A percentile compares a stretch with the other conserved stretches of the same genome.
phyloP scores from a whole-genome alignment of 2,888 invertebrate species.

The Archaeoteleia sp. region DNA sequence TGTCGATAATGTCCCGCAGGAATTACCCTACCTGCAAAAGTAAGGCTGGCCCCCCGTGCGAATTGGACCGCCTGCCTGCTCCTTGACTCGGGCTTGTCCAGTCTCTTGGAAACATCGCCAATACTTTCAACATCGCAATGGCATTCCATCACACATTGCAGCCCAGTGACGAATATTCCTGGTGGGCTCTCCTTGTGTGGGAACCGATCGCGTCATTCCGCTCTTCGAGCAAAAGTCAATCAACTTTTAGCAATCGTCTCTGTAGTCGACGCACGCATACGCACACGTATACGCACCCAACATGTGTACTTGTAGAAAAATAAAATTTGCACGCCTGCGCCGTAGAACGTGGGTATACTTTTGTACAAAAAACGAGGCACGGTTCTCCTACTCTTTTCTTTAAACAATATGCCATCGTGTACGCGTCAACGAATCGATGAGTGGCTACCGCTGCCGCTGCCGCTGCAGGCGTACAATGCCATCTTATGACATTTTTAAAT shows the following conservation, averaged over 20 bases:
- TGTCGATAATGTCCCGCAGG: slow-evolving; percentile 70
- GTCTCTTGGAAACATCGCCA: slow-evolving; percentile 70
- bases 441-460: slow-evolving; percentile 56
- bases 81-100: slow-evolving; percentile 64
- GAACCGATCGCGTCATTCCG: slow-evolving; percentile 57
- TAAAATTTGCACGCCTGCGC: no score
- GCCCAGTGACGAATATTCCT: slow-evolving; percentile 41
- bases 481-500: slow-evolving; percentile 70
- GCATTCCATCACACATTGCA: slow-evolving; percentile 25
- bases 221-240: no score
- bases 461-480: slow-evolving; percentile 59
- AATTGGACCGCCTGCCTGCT: slow-evolving; percentile 58
- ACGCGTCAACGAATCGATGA: slow-evolving; percentile 70
- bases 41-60: slow-evolving; percentile 60
- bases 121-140: slow-evolving; percentile 58
- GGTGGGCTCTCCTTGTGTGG: slow-evolving; percentile 68
- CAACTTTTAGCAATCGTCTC: no score
- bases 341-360: no score
- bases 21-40: slow-evolving; percentile 35
- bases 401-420: slow-evolving; percentile 72
- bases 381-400: slow-evolving; percentile 55
- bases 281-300: no score
- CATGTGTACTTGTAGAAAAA: no score
- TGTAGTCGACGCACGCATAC: not conserved
- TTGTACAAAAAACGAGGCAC: no score